A percentile compares a stretch with the other conserved stretches of the same genome.
phyloP scores from a whole-genome alignment of 2,797 vertebrate species.

The Premnoplex brunnescens region DNA sequence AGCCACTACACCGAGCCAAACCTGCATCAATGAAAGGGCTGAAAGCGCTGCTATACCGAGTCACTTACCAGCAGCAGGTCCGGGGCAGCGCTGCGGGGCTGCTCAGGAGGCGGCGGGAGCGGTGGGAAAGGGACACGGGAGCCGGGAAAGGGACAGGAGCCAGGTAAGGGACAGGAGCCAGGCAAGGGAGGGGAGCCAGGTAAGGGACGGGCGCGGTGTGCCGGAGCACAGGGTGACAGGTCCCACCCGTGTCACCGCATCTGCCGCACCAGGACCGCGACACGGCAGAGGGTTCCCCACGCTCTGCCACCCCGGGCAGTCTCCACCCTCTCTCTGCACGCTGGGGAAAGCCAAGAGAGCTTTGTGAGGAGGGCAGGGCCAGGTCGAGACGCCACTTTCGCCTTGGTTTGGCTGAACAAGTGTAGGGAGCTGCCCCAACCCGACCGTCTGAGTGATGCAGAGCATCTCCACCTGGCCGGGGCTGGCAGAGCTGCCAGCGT shows the following conservation, averaged over 20 bases:
- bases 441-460: accelerated
- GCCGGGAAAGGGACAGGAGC: too few relatives aligned
- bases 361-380: background rate
- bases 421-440: accelerated
- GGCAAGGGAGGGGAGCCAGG: too few relatives aligned
- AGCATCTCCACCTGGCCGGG: background rate
- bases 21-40: background rate
- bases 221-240: too few relatives aligned
- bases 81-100: background rate
- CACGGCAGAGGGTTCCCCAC: accelerated
- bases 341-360: background rate
- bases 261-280: background rate
- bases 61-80: slow-evolving; percentile 29
- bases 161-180: too few relatives aligned
- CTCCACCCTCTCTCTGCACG: background rate
- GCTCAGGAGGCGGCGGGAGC: background rate
- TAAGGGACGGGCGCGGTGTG: background rate
- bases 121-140: too few relatives aligned
- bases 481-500: too few relatives aligned
- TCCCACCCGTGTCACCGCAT: accelerated
- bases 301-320: background rate
- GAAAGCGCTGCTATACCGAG: accelerated
- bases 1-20: background rate
- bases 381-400: background rate
- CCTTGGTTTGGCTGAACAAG: background rate